These are phyloP conservation scores for Dugesia japonica DNA, from an alignment of 2,888 invertebrate species.

Conservation along the genomic window DNA sequence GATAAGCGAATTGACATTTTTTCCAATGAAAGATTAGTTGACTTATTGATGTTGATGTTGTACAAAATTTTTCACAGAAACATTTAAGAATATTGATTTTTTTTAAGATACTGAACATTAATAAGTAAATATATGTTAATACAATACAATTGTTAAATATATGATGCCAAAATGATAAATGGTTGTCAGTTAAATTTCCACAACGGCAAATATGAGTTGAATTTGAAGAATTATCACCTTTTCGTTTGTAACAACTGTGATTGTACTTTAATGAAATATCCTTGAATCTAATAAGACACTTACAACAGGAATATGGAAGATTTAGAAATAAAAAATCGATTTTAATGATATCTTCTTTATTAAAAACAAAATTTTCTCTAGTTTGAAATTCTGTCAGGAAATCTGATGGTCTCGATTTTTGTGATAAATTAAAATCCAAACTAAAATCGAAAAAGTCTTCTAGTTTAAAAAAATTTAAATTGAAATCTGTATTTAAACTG, in stretches of 20 bases:
- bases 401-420: neutral
- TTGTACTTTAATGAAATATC: neutral
- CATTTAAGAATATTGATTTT: neutral
- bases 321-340: neutral
- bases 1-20: neutral
- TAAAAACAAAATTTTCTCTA: neutral
- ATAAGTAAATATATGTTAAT: neutral
- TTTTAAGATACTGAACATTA: neutral
- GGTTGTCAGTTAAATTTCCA: neutral
- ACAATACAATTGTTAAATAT: neutral
- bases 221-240: neutral
- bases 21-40: neutral
- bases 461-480: neutral
- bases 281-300: neutral
- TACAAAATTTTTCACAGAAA: neutral
- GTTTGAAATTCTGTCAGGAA: neutral
- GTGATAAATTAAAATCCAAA: neutral
- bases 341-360: neutral
- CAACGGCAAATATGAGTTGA: neutral
- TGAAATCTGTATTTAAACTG: neutral
- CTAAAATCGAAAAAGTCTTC: neutral
- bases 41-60: neutral
- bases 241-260: neutral
- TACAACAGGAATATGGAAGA: neutral
- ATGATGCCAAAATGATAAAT: conserved; percentile 12